Percentiles rank a stretch among this genome's conserved stretches.
Evolutionary conservation across 1,140 invertebrate genomes (phyloP).

Genomic region (Drosophila orena): DNA sequence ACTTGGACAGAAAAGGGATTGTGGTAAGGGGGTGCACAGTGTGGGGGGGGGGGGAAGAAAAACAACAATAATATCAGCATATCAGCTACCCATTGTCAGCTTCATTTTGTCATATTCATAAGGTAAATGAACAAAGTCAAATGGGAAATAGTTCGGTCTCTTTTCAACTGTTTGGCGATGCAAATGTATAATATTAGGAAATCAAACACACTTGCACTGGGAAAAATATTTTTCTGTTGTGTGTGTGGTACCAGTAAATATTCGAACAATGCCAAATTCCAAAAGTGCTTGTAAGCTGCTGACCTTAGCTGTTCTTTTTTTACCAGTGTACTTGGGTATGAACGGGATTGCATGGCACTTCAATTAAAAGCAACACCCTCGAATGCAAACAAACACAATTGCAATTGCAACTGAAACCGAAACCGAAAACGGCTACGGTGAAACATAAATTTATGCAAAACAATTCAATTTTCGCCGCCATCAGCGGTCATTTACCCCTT

Average conservation of each 20-base stretch:
- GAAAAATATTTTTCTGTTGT: neutral
- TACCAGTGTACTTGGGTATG: neutral
- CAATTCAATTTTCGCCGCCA: constrained; percentile 73
- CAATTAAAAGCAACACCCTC: constrained; percentile 39
- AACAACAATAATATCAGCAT: neutral
- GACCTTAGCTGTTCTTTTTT: neutral
- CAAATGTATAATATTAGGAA: constrained; percentile 4
- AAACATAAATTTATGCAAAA: constrained; percentile 78
- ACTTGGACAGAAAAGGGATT: constrained; percentile 1
- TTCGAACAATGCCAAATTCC: too few species aligned
- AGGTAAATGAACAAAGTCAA: constrained; percentile 7
- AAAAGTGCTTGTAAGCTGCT: too few species aligned
- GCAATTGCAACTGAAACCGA: constrained; percentile 19
- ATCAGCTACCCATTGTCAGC: constrained; percentile 5
- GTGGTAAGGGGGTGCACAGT: constrained; percentile 2
- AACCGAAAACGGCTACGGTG: constrained; percentile 20
- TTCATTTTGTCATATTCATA: constrained; percentile 11
- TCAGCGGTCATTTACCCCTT: constrained; percentile 69
- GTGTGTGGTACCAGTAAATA: neutral
- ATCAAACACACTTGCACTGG: neutral
- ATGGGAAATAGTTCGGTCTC: constrained; percentile 1
- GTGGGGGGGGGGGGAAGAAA: neutral
- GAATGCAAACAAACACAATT: constrained; percentile 3
- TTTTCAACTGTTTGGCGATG: neutral
- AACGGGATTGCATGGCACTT: constrained; percentile 23